phyloP scores from a whole-genome alignment of 1,140 invertebrate species.

The Ditylenchus dipsaci region DNA sequence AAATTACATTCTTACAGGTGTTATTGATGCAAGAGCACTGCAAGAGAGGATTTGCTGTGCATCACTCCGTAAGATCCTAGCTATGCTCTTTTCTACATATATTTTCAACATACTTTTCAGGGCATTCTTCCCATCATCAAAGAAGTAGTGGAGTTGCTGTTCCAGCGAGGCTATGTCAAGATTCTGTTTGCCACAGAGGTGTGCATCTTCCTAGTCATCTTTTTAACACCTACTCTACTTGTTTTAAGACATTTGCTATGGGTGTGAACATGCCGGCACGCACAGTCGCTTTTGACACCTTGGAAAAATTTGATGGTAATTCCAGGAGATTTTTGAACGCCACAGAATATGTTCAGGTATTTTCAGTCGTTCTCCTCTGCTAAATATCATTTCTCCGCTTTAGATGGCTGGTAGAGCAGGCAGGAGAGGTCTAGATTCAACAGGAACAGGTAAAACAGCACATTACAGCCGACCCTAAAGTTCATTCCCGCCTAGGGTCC shows the following conservation, averaged over 20 bases:
- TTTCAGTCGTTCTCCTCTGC: not conserved
- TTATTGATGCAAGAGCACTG: slow-evolving; percentile 72
- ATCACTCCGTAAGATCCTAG: slow-evolving; percentile 72
- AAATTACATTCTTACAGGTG: slow-evolving; percentile 28
- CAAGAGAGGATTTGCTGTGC: slow-evolving; percentile 84
- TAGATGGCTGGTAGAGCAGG: slow-evolving; percentile 97
- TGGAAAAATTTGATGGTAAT: slow-evolving; percentile 82
- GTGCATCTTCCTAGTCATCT: slow-evolving; percentile 68
- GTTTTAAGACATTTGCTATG: slow-evolving; percentile 83
- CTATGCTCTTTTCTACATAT: slow-evolving; percentile 82
- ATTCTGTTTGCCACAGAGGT: slow-evolving; percentile 87
- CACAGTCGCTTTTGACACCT: slow-evolving; percentile 91
- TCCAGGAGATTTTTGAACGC: slow-evolving; percentile 72
- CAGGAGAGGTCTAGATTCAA: slow-evolving; percentile 80
- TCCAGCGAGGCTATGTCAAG: slow-evolving; percentile 81
- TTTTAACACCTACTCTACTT: not conserved
- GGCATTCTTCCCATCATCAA: slow-evolving; percentile 35
- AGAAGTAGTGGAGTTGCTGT: slow-evolving; percentile 94
- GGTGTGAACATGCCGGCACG: slow-evolving; percentile 88
- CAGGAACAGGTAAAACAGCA: slow-evolving; percentile 67
- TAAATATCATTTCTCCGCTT: slow-evolving; percentile 13
- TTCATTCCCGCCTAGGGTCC: too few species aligned
- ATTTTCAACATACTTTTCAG: slow-evolving; percentile 70
- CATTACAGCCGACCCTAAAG: too few species aligned
- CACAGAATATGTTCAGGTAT: slow-evolving; percentile 63